Percentiles rank a stretch among this genome's conserved stretches.
Conservation (phyloP, 2,113 vertebrate genomes). For the Dicerorhinus sumatrensis region DNA sequence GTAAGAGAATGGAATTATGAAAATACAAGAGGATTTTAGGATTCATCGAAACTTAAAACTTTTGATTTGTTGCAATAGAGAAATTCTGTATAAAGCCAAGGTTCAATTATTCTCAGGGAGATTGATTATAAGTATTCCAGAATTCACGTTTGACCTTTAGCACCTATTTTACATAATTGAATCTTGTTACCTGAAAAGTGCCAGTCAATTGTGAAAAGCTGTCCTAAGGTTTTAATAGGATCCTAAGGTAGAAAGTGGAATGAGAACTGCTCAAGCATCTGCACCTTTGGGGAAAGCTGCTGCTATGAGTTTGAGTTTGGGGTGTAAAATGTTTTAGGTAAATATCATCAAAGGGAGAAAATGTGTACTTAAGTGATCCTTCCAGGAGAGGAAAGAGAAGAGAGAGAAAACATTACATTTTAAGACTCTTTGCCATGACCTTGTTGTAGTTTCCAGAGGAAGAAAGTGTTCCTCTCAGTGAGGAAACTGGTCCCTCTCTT, state of each 20-base stretch:
- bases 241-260: not conserved
- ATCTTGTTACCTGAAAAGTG: not conserved
- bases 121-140: not conserved
- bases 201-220: not conserved
- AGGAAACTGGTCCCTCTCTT: not conserved
- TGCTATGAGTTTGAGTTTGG: not conserved
- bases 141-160: conserved; percentile 40
- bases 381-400: not conserved
- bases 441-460: not conserved
- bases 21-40: not conserved
- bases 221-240: not conserved
- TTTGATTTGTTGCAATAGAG: not conserved
- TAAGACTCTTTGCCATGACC: not conserved
- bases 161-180: conserved; percentile 28
- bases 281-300: not conserved
- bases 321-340: not conserved
- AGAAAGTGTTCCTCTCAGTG: not conserved
- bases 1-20: not conserved
- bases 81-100: conserved; percentile 8
- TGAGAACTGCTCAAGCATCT: not conserved
- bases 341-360: not conserved
- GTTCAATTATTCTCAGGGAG: not conserved
- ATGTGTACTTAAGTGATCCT: not conserved
- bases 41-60: not conserved
- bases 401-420: not conserved